A percentile compares a stretch with the other conserved stretches of the same genome.
Conservation (phyloP, 1,140 invertebrate species). For the Hirudo medicinalis region DNA sequence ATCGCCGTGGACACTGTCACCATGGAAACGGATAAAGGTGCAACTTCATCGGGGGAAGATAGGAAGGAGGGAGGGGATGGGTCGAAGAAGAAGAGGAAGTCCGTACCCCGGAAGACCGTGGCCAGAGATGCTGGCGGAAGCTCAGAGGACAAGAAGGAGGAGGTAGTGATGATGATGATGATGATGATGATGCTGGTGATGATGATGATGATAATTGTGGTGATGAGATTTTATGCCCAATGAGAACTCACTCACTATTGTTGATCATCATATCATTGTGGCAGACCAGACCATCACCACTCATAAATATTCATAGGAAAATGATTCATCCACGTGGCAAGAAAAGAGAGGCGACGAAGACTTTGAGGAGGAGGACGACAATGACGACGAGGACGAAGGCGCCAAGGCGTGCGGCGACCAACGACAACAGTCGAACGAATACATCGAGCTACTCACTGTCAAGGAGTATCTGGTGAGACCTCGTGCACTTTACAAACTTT, state of each 20-base stretch:
- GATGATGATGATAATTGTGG: too few relatives aligned
- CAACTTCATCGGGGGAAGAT: not conserved
- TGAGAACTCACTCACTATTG: not conserved
- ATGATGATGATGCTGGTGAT: slow-evolving; percentile 14
- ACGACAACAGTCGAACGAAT: not conserved
- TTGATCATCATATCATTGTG: not conserved
- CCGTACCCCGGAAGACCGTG: slow-evolving; percentile 11
- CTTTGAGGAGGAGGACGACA: not conserved
- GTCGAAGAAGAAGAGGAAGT: slow-evolving; percentile 21
- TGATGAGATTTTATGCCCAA: not conserved
- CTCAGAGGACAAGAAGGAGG: not conserved
- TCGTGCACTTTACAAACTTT: too few relatives aligned
- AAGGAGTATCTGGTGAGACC: not conserved
- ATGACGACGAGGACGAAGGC: not conserved
- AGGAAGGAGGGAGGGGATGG: not conserved
- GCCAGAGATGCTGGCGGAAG: not conserved
- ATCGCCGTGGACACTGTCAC: slow-evolving; percentile 17
- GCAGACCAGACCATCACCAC: not conserved
- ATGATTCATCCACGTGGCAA: not conserved
- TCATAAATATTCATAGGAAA: not conserved
- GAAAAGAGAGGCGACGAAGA: not conserved
- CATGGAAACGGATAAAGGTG: slow-evolving; percentile 14
- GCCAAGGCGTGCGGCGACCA: too few relatives aligned
- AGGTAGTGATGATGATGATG: slow-evolving; percentile 13
- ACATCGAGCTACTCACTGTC: not conserved